Percentiles rank a stretch among this genome's conserved stretches.
Evolutionary conservation across 1,140 invertebrate genomes (phyloP).

Genomic region (Dryas iulia): DNA sequence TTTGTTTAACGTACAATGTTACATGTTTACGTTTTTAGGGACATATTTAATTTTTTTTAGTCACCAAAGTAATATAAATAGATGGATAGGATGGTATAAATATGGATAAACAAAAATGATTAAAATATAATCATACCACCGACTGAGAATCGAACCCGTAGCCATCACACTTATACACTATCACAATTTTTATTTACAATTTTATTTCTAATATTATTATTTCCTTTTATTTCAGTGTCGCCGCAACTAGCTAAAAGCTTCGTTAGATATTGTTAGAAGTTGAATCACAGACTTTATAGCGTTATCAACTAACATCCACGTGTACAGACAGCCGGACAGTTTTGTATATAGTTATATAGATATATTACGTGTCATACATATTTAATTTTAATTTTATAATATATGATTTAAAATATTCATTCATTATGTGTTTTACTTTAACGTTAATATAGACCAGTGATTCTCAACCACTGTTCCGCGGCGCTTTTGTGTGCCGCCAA

Average conservation of each 20-base stretch:
- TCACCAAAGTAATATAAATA: no score
- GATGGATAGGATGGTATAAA: no score
- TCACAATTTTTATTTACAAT: no score
- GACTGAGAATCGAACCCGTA: no score
- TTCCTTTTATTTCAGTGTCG: neutral
- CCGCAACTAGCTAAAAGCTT: neutral
- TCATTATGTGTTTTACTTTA: neutral
- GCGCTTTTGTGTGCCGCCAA: no score
- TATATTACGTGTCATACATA: neutral
- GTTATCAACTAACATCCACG: neutral
- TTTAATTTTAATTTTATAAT: neutral
- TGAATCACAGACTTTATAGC: neutral
- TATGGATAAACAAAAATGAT: no score
- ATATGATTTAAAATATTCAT: neutral
- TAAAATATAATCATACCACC: no score
- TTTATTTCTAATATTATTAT: neutral
- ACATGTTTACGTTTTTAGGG: no score
- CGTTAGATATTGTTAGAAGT: neutral
- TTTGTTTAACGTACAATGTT: no score
- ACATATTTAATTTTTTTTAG: no score
- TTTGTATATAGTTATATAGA: neutral
- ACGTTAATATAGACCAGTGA: neutral
- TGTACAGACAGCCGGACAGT: neutral
- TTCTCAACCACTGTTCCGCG: no score
- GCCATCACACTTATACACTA: no score